Base-by-base conservation (phyloP, 2,888 invertebrate species). In the Hirtodrosophila confusa region DNA sequence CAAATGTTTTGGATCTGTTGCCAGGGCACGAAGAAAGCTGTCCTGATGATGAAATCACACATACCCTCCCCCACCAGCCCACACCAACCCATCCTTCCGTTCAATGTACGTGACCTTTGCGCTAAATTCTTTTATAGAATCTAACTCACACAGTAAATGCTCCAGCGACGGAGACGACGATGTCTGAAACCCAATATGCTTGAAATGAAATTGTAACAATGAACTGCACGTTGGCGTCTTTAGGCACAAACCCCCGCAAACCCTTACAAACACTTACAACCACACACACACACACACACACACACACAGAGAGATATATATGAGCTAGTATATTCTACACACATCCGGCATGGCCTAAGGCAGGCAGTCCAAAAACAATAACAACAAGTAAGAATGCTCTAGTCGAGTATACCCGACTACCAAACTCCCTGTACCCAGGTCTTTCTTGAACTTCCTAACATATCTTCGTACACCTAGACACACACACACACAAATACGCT, bases 161-260 rank as follows among this genome's bases (percentile, higher is more conserved):
- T 41, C 17, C n/a, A 31, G 7, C 7, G 29, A 64, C 4, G 64
- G 3, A 39, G 53, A 43, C 56, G 61, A 33, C 48, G 61, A 55
- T 68, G 75, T 57, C 64, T 75, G 83, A 80, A 80, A 83, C 73
- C 70, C 82, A 80, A 80, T 80, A 80, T 80, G 82, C 73, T 80
- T 78, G 70, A 80, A 80, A 83, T 80, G 70, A 78, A 83, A 82
- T 82, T 80, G 83, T 82, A 79, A 80, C 80, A 80, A 82, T 80
- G 79, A 82, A 82, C 73, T 74, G 63, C 53, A 66, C 57, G 68
- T 57, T 58, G 40, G 49, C 55, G 37, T 60, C 35, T 57, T 27
- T 57, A 39, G 31, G 45, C 40, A 58, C 53, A 62, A 55, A 68
- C 64, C 57, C 56, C 58, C 54, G 51, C 39, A 75, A 57, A 61